Conservation (phyloP, 2,888 invertebrate genomes). For the Aphodius granarius region DNA sequence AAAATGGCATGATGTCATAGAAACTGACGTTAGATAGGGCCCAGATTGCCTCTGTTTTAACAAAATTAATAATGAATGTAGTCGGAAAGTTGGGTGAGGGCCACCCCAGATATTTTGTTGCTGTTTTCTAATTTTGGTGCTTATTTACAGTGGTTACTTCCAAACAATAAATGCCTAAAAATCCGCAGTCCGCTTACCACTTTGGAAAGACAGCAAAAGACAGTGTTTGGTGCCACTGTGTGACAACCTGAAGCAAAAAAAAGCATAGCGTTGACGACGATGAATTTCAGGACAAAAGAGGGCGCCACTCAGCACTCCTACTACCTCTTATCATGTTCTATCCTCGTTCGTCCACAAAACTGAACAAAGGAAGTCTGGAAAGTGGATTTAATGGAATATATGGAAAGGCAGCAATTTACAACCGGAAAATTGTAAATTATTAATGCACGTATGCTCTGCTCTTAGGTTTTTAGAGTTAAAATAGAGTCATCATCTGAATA, state of each 20-base stretch:
- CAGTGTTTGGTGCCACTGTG: background rate
- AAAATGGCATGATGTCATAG: no score
- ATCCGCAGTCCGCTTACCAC: background rate
- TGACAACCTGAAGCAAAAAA: background rate
- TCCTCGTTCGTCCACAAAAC: background rate
- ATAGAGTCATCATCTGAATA: no score
- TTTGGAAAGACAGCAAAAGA: background rate
- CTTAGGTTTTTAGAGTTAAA: background rate
- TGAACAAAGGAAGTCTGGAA: background rate
- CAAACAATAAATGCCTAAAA: no score
- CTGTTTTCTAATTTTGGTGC: no score
- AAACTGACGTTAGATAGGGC: no score
- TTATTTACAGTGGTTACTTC: no score
- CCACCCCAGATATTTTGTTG: no score
- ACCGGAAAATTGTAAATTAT: background rate
- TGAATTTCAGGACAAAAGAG: background rate
- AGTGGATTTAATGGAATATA: background rate
- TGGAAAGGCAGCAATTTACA: background rate
- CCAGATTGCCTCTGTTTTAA: no score
- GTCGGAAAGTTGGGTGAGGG: no score
- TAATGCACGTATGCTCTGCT: background rate
- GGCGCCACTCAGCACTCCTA: background rate
- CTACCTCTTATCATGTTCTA: background rate
- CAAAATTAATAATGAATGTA: no score
- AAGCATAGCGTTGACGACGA: conserved; percentile 9